Percentiles rank a stretch among this genome's conserved stretches.
These are phyloP conservation scores for Empis livida DNA, from an alignment of 2,888 invertebrate species.

Conservation along the genomic window DNA sequence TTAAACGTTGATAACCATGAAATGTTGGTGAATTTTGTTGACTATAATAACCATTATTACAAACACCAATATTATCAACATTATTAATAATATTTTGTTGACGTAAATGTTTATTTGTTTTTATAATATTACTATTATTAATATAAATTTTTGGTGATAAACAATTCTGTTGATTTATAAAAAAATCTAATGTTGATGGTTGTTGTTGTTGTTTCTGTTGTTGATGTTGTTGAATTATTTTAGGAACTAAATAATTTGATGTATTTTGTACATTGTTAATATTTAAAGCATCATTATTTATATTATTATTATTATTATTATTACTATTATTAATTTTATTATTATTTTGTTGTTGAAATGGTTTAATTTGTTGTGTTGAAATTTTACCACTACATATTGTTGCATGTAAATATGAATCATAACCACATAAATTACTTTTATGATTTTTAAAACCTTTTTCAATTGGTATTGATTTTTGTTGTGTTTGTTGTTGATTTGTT, in stretches of 20 bases:
- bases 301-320: no score
- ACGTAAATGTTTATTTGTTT: constrained; percentile 15
- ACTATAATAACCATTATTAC: constrained; percentile 11
- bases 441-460: neutral
- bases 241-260: neutral
- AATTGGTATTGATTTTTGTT: constrained; percentile 10
- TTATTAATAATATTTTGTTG: neutral
- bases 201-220: constrained; percentile 5
- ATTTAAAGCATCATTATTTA: no score
- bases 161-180: neutral
- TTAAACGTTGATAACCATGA: constrained; percentile 23
- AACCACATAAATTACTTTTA: constrained; percentile 38
- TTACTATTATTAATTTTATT: no score
- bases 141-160: constrained; percentile 12
- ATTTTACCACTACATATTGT: constrained; percentile 41
- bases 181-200: constrained; percentile 7
- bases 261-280: neutral
- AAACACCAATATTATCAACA: neutral
- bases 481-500: constrained; percentile 33
- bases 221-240: neutral
- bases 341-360: constrained; percentile 22
- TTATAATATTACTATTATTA: constrained; percentile 17
- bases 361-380: no score
- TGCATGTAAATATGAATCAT: constrained; percentile 50
- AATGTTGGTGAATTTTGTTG: constrained; percentile 22